A percentile compares a stretch with the other conserved stretches of the same genome.
Evolutionary conservation across 2,888 invertebrate genomes (phyloP).

Genomic region (Brachyopa scutellaris): DNA sequence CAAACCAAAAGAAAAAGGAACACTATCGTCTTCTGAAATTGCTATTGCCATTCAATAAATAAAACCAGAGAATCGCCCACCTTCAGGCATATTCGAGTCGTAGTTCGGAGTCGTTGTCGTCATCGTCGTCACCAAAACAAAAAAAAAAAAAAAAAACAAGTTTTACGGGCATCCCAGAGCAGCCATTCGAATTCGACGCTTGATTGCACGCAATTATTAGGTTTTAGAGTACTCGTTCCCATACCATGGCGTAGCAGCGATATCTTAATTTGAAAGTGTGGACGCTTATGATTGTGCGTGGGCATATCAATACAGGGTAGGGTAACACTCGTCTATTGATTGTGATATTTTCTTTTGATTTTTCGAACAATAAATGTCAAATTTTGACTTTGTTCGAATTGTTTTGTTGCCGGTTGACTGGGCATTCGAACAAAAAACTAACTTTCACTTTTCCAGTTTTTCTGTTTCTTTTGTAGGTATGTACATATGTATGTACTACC

Average conservation of each 20-base stretch:
- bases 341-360: background rate
- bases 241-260: constrained; percentile 7
- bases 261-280: constrained; percentile 35
- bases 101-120: too few relatives aligned
- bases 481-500: too few relatives aligned
- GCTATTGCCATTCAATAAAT: constrained; percentile 21
- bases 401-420: background rate
- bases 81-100: background rate
- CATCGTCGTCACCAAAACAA: too few relatives aligned
- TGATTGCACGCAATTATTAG: constrained; percentile 49
- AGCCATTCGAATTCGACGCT: constrained; percentile 12
- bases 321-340: constrained; percentile 16
- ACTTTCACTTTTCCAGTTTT: constrained; percentile 53
- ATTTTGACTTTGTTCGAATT: constrained; percentile 28
- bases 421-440: constrained; percentile 6
- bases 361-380: background rate
- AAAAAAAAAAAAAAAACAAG: too few relatives aligned
- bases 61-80: constrained; percentile 18
- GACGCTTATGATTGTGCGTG: constrained; percentile 36
- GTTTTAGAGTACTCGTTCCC: too few relatives aligned
- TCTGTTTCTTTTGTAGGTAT: constrained; percentile 15
- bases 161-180: constrained; percentile 12
- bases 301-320: constrained; percentile 1
- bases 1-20: background rate
- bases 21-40: constrained; percentile 28